Conservation (phyloP, 2,888 invertebrate species). For the Micoletzkya japonica region DNA sequence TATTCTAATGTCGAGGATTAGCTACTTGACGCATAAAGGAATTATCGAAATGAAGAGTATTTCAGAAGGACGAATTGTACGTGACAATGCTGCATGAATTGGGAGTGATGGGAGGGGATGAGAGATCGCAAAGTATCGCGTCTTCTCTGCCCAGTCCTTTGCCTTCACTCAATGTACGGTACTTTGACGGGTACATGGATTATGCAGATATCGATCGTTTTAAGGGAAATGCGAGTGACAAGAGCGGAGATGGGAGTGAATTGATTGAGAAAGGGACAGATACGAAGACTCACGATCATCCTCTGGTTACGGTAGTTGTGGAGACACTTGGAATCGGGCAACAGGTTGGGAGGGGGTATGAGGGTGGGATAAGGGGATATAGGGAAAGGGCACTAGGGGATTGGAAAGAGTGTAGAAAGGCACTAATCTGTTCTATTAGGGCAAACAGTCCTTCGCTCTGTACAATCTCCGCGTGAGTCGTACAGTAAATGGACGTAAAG, state of each 20-base stretch:
- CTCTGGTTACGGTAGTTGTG: slow-evolving; percentile 40
- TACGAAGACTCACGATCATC: slow-evolving; percentile 28
- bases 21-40: too few species aligned
- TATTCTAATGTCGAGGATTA: too few species aligned
- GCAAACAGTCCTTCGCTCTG: slow-evolving; percentile 60
- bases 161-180: too few species aligned
- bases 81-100: slow-evolving; percentile 76
- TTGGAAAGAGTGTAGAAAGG: too few species aligned
- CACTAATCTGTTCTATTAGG: slow-evolving; percentile 43
- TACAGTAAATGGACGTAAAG: slow-evolving; percentile 34
- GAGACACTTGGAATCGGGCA: slow-evolving; percentile 62
- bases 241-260: background rate
- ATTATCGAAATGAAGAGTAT: background rate
- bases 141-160: too few species aligned
- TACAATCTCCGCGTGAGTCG: slow-evolving; percentile 58
- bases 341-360: slow-evolving; percentile 31
- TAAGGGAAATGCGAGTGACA: too few species aligned
- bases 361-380: background rate
- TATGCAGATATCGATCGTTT: too few species aligned
- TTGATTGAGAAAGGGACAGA: background rate
- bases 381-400: too few species aligned
- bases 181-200: too few species aligned
- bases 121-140: too few species aligned
- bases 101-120: slow-evolving; percentile 69
- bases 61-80: slow-evolving; percentile 71